Percentiles rank a stretch among this genome's conserved stretches.
phyloP scores from a whole-genome alignment of 30 jellyfish, hydroid and myxozoan genomes.

The Aurelia aurita complex sp. Pacific region DNA sequence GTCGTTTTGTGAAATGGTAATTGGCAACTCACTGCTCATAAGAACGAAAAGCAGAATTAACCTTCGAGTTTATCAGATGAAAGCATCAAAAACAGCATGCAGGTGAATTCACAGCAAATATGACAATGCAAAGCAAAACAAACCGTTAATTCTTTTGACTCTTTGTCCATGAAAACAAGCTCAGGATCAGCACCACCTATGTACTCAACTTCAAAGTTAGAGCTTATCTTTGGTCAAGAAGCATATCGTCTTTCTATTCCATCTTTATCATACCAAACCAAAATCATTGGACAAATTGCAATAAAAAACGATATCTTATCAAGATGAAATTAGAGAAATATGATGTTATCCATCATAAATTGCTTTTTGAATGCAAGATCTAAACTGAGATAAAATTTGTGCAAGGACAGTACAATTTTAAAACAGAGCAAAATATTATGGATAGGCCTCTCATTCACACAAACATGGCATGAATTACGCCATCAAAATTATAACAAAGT shows the following conservation, averaged over 20 bases:
- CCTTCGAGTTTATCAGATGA: neutral
- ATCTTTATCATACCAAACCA: neutral
- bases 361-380: too few species aligned
- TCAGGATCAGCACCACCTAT: slow-evolving; percentile 98
- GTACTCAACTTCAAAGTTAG: slow-evolving; percentile 86
- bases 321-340: too few species aligned
- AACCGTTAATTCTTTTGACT: slow-evolving; percentile 68
- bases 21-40: neutral
- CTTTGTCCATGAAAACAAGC: slow-evolving; percentile 78
- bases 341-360: too few species aligned
- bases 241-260: too few species aligned
- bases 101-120: neutral
- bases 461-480: too few species aligned
- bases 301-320: too few species aligned
- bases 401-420: too few species aligned
- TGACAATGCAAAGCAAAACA: neutral
- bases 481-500: too few species aligned
- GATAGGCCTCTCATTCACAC: too few species aligned
- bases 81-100: neutral
- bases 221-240: slow-evolving; percentile 50
- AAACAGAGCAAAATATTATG: too few species aligned
- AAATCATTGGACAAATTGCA: neutral
- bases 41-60: neutral
- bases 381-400: too few species aligned
- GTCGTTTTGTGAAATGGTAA: neutral